phyloP scores from a whole-genome alignment of 2,113 vertebrate species.

The Stomatorhinus ivindoensis region DNA sequence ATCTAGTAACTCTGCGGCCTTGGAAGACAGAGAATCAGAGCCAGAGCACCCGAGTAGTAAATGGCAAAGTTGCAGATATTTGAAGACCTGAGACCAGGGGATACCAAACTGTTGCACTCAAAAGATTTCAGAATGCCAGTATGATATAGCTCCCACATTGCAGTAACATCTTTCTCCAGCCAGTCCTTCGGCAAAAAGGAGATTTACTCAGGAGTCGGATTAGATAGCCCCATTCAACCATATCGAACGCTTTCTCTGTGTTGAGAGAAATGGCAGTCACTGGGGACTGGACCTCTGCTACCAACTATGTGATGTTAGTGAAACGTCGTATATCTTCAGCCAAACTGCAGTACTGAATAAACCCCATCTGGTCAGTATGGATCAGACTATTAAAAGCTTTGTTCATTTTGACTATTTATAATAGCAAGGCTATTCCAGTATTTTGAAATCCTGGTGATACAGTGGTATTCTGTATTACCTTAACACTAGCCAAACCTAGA shows the following conservation, averaged over 20 bases:
- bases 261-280: not conserved
- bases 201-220: not conserved
- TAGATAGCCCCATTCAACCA: not conserved
- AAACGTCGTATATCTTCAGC: not conserved
- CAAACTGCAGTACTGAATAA: not conserved
- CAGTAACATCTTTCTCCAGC: not conserved
- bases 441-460: not conserved
- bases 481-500: not conserved
- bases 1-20: not conserved
- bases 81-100: not conserved
- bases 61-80: not conserved
- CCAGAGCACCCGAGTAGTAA: not conserved
- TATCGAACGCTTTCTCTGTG: not conserved
- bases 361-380: not conserved
- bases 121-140: not conserved
- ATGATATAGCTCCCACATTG: not conserved
- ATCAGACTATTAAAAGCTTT: not conserved
- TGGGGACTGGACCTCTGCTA: not conserved
- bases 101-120: not conserved
- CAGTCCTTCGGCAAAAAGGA: not conserved
- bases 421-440: not conserved
- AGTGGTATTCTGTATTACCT: not conserved
- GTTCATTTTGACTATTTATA: not conserved
- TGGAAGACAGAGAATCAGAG: not conserved
- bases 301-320: not conserved